A percentile compares a stretch with the other conserved stretches of the same genome.
Evolutionary conservation across 2,113 vertebrate genomes (phyloP).

Genomic region (Daubentonia madagascariensis): DNA sequence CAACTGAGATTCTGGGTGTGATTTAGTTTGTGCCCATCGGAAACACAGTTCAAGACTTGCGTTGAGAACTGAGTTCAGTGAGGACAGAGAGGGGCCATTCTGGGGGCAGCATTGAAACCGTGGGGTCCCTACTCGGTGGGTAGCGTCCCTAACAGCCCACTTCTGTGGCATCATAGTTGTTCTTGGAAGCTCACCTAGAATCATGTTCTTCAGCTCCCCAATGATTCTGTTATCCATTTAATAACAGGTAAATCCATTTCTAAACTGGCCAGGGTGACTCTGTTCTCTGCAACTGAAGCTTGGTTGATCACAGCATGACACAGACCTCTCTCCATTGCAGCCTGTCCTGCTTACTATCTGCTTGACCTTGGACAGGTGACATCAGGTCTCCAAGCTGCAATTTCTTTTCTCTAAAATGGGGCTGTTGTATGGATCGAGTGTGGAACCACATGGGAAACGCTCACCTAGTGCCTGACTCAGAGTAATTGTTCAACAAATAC

Average conservation of each 20-base stretch:
- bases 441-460: no score
- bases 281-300: not conserved
- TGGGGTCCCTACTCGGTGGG: rapidly evolving
- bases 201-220: rapidly evolving
- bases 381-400: rapidly evolving
- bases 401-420: not conserved
- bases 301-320: not conserved
- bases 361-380: not conserved
- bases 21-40: not conserved
- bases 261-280: no score
- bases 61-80: not conserved
- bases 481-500: not conserved
- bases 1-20: not conserved
- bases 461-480: not conserved
- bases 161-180: not conserved
- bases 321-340: rapidly evolving
- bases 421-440: not conserved
- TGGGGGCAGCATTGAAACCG: rapidly evolving
- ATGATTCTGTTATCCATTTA: rapidly evolving
- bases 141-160: no score
- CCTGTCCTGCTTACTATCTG: not conserved
- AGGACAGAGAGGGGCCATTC: not conserved
- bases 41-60: rapidly evolving
- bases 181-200: not conserved
- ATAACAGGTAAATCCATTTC: not conserved